Conservation (phyloP, 2,797 vertebrate genomes). For the Parotocinclus haroldoi region DNA sequence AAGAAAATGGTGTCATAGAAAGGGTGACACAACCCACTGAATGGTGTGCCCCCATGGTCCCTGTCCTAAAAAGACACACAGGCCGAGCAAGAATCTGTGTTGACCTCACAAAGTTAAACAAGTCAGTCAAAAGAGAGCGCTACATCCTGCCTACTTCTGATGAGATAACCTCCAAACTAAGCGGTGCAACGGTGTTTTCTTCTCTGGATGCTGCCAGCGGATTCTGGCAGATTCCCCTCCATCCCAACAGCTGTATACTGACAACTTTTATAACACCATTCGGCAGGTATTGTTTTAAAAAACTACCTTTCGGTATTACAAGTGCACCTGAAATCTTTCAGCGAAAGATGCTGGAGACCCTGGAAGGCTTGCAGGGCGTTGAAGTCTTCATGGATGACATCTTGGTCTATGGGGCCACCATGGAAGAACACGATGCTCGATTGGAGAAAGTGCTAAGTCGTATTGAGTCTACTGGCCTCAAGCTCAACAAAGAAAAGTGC, state of each 20-base stretch:
- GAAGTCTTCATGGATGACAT: conserved; percentile 27
- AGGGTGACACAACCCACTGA: conserved; percentile 16
- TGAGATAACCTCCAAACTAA: conserved; percentile 4
- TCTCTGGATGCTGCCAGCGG: conserved; percentile 4
- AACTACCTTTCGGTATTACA: conserved; percentile 6
- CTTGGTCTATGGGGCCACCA: conserved; percentile 1
- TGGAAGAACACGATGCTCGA: no score
- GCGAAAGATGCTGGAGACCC: conserved; percentile 7
- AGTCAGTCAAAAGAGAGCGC: neutral
- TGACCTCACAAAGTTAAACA: no score
- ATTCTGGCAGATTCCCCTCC: conserved; percentile 29
- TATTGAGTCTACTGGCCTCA: conserved; percentile 4
- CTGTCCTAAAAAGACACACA: conserved; percentile 4
- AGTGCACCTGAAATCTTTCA: conserved; percentile 17
- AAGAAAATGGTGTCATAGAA: conserved; percentile 1
- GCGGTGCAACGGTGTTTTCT: conserved; percentile 5
- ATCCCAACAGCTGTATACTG: conserved; percentile 4
- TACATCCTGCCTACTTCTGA: conserved; percentile 9
- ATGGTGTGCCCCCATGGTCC: conserved; percentile 28
- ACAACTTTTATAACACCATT: conserved; percentile 34
- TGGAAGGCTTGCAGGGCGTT: conserved; percentile 2
- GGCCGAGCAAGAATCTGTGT: neutral
- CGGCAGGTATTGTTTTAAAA: conserved; percentile 16
- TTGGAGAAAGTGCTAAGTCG: no score
- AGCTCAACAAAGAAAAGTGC: conserved; percentile 16